Evolutionary conservation across 2,888 invertebrate genomes (phyloP).

Genomic region (Tubulanus polymorphus): DNA sequence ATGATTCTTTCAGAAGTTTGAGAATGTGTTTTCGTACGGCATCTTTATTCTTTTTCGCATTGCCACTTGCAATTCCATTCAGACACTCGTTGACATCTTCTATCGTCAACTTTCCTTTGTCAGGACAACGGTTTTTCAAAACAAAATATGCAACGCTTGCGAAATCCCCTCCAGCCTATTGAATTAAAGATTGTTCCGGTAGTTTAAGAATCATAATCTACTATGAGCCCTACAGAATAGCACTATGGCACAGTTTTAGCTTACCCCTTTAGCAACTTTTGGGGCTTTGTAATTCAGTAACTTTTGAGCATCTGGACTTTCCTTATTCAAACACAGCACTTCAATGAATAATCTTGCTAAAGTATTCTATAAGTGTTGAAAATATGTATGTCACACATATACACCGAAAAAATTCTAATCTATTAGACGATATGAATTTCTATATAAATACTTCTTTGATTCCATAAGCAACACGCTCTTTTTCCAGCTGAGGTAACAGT

Average conservation of each 20-base stretch:
- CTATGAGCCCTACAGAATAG: slow-evolving; percentile 3
- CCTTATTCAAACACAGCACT: slow-evolving; percentile 69
- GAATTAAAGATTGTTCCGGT: slow-evolving; percentile 4
- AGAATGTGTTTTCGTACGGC: slow-evolving; percentile 62
- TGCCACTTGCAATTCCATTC: slow-evolving; percentile 69
- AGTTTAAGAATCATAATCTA: not conserved
- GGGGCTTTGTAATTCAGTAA: slow-evolving; percentile 60
- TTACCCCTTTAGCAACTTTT: slow-evolving; percentile 54
- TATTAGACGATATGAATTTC: not conserved
- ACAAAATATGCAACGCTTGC: slow-evolving; percentile 73
- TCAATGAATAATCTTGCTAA: slow-evolving; percentile 70
- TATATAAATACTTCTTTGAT: slow-evolving; percentile 63
- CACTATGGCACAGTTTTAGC: too few species aligned
- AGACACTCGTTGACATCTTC: slow-evolving; percentile 70
- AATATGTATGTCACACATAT: too few species aligned
- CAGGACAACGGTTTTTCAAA: slow-evolving; percentile 58
- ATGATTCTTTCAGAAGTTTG: slow-evolving; percentile 65
- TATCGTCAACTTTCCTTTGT: slow-evolving; percentile 61
- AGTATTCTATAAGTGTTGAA: slow-evolving; percentile 56
- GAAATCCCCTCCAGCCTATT: slow-evolving; percentile 66
- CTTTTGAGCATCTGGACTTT: slow-evolving; percentile 60
- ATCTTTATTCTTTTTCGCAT: slow-evolving; percentile 58
- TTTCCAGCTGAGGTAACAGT: slow-evolving; percentile 73
- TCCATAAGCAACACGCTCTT: slow-evolving; percentile 76
- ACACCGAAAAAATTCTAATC: too few species aligned